Evolutionary conservation across 2,797 vertebrate species (phyloP).

Genomic region (Eurystomus glaucurus): DNA sequence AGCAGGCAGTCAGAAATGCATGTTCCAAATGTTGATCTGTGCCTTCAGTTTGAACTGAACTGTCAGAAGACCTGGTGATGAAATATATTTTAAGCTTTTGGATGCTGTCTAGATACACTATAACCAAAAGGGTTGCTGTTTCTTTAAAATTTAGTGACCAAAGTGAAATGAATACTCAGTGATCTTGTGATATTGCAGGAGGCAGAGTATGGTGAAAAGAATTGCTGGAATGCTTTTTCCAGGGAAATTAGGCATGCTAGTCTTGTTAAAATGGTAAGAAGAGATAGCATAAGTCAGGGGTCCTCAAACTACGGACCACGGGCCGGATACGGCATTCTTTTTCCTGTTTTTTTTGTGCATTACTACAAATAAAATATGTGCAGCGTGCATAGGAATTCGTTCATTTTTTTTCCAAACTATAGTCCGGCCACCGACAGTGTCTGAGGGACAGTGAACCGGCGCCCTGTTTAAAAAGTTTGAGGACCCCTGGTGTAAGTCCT

Average conservation of each 20-base stretch:
- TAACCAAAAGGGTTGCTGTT: background rate
- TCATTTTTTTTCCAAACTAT: too few relatives aligned
- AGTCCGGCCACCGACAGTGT: too few relatives aligned
- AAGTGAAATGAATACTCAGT: background rate
- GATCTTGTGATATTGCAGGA: background rate
- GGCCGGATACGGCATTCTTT: too few relatives aligned
- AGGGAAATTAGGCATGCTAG: background rate
- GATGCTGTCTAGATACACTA: background rate
- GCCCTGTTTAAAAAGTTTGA: too few relatives aligned
- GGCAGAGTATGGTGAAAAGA: background rate
- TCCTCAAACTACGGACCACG: too few relatives aligned
- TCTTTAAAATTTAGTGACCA: background rate
- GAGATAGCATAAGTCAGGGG: too few relatives aligned
- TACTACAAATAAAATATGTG: too few relatives aligned
- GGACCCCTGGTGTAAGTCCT: background rate
- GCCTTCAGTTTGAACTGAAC: background rate
- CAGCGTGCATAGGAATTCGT: too few relatives aligned
- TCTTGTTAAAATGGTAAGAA: background rate
- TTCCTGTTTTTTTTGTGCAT: too few relatives aligned
- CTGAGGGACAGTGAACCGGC: too few relatives aligned
- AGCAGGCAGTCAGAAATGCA: background rate
- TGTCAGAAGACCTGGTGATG: background rate
- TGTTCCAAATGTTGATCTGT: background rate
- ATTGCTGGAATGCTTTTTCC: background rate
- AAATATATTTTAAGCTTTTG: background rate